A percentile compares a stretch with the other conserved stretches of the same genome.
Conservation (phyloP, 35 echinoderm and acorn worm genomes). For the Lytechinus variegatus region DNA sequence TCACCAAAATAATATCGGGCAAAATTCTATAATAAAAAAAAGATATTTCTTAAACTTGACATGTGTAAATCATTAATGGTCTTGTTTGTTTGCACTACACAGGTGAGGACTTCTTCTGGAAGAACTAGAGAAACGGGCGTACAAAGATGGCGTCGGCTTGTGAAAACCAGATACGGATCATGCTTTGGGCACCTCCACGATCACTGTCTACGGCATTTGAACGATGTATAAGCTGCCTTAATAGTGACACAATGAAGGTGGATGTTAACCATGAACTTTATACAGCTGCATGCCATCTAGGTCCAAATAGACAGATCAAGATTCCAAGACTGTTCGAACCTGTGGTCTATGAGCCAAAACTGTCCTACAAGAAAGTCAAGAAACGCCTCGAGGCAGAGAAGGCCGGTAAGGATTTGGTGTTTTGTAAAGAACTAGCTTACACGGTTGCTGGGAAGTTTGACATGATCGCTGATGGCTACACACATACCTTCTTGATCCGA, state of each 20-base stretch:
- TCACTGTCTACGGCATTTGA: slow-evolving; percentile 90
- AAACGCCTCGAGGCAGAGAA: slow-evolving; percentile 56
- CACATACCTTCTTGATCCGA: slow-evolving; percentile 79
- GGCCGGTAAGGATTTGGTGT: slow-evolving; percentile 55
- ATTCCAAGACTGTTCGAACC: slow-evolving; percentile 43
- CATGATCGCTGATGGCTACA: slow-evolving; percentile 63
- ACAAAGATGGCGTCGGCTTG: slow-evolving; percentile 15
- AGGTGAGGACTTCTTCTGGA: background rate
- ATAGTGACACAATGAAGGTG: slow-evolving; percentile 31
- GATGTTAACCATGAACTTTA: slow-evolving; percentile 72
- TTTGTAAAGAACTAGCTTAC: slow-evolving; percentile 83
- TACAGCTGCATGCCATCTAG: slow-evolving; percentile 81
- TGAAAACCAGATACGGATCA: slow-evolving; percentile 42
- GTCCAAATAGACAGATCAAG: slow-evolving; percentile 72
- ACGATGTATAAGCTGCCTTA: slow-evolving; percentile 76
- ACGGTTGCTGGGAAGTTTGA: slow-evolving; percentile 66
- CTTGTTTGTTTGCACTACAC: background rate
- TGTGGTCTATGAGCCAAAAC: slow-evolving; percentile 55
- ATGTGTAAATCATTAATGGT: background rate
- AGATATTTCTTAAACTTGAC: background rate
- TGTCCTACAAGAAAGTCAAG: slow-evolving; percentile 73
- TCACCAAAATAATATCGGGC: too few relatives aligned
- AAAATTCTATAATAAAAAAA: background rate
- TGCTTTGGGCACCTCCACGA: slow-evolving; percentile 84
- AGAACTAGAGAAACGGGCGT: background rate